Evolutionary conservation across 1,140 invertebrate species (phyloP), one percentile per base, ranked within the genome.

Genomic region (Patella vulgata): DNA sequence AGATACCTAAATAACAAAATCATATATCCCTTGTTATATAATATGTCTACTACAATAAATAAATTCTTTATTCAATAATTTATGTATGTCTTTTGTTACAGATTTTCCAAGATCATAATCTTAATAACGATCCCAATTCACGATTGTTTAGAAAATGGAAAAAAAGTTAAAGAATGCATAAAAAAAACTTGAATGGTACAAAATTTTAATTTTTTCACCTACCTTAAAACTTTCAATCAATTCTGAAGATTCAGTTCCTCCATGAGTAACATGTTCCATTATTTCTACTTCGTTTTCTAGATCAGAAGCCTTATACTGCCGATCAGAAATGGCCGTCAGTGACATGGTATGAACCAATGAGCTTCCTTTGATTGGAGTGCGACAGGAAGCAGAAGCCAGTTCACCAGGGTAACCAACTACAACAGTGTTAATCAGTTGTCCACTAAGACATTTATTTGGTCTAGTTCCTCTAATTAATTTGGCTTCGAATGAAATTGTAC

Each of bases 291-390:
- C 28, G 31, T 21, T 40, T 53, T 59, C 47, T 11, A 28, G 54
- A 27, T 14, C 51, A 21, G 39, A 14, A 8, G 27, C 33, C 40
- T 46, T 58, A 21, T 31, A 31, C 12, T 66, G 57, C 19, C 64
- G 62, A 53, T 75, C 68, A 43, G 59, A 51, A 2, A 64, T 53
- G 21, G 70, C 67, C 39, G 51, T 54, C n/a, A 75, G 17, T 23
- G 42, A 39, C 28, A 75, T 31, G 3, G 46, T 47, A 44, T 40
- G 28, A 1, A 25, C 23, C 4, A 12, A 31, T 0, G 25, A 30
- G 12, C 17, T 33, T 9, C 17, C 27, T 46, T 33, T 43, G 12
- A 56, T 31, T 19, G 25, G 40, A 23, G 56, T 23, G 46, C 62
- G 56, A 55, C 57, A 62, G 12, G 39, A 47, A 17, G 70, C 52